A percentile compares a stretch with the other conserved stretches of the same genome.
Conservation (phyloP, 2,888 invertebrate genomes). For the Napeogenes sylphis region DNA sequence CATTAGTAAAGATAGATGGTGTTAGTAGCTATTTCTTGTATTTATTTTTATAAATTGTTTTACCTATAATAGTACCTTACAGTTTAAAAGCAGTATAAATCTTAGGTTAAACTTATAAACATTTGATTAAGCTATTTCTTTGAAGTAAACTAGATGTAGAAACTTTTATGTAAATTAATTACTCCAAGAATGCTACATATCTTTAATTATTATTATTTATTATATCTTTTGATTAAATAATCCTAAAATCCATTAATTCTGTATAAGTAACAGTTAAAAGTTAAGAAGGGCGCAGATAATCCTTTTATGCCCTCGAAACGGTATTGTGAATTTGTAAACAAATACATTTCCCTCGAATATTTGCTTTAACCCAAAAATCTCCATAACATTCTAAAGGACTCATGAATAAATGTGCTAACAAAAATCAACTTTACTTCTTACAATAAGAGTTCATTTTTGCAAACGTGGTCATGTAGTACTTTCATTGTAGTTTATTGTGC, state of each 20-base stretch:
- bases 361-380: conserved; percentile 33
- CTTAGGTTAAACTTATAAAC: too few relatives aligned
- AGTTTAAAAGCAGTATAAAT: too few relatives aligned
- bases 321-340: conserved; percentile 35
- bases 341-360: conserved; percentile 28
- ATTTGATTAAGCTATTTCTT: too few relatives aligned
- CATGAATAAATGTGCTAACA: conserved; percentile 7
- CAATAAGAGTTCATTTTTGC: conserved; percentile 7
- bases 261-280: conserved; percentile 16
- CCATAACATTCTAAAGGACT: conserved; percentile 32
- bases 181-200: neutral
- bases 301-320: conserved; percentile 30
- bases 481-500: conserved; percentile 27
- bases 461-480: conserved; percentile 13
- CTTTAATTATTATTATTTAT: conserved; percentile 1
- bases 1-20: too few relatives aligned
- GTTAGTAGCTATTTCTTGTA: neutral
- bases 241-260: conserved; percentile 19
- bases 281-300: conserved; percentile 19
- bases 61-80: too few relatives aligned
- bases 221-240: conserved; percentile 16
- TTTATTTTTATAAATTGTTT: neutral
- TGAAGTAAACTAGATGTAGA: neutral
- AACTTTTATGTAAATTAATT: neutral
- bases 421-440: conserved; percentile 14